Evolutionary conservation across 2,797 vertebrate genomes (phyloP), one percentile per base, ranked within the genome.

Genomic region (Chaetodon trifasciatus): DNA sequence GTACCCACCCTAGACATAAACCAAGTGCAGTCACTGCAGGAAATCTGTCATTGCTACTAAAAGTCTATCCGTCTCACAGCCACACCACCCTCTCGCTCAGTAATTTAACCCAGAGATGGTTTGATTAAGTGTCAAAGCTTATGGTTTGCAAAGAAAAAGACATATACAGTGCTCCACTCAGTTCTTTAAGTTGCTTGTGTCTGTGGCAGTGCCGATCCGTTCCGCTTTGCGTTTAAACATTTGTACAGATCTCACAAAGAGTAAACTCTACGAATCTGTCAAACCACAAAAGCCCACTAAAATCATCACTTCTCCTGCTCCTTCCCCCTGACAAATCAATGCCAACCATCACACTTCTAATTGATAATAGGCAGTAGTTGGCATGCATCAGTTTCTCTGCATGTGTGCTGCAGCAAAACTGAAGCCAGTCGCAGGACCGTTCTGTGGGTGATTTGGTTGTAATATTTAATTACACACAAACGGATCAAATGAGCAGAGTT

Each of bases 381-480:
- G 72, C 77, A 70, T 32, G 58, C 71, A 16, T 73, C 52, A 16
- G 50, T 60, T 37, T 80, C 7, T 65, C 63, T 72, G 50, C 62
- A 28, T 76, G 56, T 78, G 76, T 76, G 62, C 60, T 73, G 62
- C 60, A 76, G 78, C 35, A 67, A 68, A 83, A 76, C 62, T 74
- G 3, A 69, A 79, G 66, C 70, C 81, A 74, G 74, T 78, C 82
- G 78, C 46, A 67, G 63, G 85, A 58, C 69, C 47, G 57, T 89
- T 90, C 81, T 76, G 83, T 60, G 70, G 61, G 52, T 66, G 55
- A 81, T 66, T 83, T 67, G 70, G 74, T 88, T 87, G 84, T 92
- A 86, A 86, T 86, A 73, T 93, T 93, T 84, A 86, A 86, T 92
- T 78, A 77, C 86, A 82, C 74, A 57, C 69, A 70, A 74, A 78